These are phyloP conservation scores for Abramis brama DNA, from an alignment of 2,113 vertebrate genomes.

Conservation along the genomic window DNA sequence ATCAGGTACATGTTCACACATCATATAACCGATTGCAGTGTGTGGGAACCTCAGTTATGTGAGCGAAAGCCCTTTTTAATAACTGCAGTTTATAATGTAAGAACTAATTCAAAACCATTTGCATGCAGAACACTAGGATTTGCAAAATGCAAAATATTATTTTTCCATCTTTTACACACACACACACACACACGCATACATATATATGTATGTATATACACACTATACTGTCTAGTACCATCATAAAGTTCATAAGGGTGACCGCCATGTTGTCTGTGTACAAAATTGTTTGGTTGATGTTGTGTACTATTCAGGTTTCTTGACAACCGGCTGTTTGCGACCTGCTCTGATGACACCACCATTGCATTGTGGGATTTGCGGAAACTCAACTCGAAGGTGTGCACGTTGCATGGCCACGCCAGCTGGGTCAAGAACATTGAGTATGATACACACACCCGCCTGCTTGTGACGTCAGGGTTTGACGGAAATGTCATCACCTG, in stretches of 20 bases:
- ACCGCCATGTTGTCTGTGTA: background rate
- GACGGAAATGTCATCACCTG: constrained; percentile 99
- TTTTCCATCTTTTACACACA: background rate
- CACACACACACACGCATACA: background rate
- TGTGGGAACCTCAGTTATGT: background rate
- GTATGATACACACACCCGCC: constrained; percentile 94
- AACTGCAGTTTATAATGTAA: background rate
- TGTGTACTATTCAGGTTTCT: constrained; percentile 82
- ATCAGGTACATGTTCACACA: constrained; percentile 81
- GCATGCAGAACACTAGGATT: background rate
- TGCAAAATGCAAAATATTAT: background rate
- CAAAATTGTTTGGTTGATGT: background rate
- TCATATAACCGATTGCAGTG: no score
- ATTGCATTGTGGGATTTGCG: constrained; percentile 97
- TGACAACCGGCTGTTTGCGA: constrained; percentile 96
- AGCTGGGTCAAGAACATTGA: constrained; percentile 99
- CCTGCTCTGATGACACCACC: constrained; percentile 97
- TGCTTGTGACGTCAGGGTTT: constrained; percentile 97
- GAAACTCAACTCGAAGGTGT: constrained; percentile 93
- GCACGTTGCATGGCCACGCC: constrained; percentile 94
- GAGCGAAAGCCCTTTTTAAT: background rate
- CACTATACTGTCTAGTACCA: background rate
- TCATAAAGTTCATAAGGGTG: background rate
- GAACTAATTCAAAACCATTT: background rate
- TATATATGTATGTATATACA: background rate